Evolutionary conservation across 2,888 invertebrate species (phyloP).

Genomic region (Tetrapedia diversipes): DNA sequence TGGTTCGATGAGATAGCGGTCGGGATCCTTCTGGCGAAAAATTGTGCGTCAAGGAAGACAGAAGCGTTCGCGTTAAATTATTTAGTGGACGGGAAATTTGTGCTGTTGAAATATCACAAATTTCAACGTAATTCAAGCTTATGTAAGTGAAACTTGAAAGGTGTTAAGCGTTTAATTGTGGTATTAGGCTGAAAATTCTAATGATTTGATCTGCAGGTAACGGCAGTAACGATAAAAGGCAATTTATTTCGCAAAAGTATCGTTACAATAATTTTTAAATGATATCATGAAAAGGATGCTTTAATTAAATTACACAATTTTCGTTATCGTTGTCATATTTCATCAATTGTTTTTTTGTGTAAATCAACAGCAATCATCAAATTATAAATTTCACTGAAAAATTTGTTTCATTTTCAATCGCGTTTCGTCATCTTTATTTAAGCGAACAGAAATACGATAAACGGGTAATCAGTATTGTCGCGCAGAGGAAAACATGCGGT

Average conservation of each 20-base stretch:
- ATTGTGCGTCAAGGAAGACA: not conserved
- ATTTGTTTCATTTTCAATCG: too few species aligned
- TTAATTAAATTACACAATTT: not conserved
- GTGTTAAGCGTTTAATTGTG: too few species aligned
- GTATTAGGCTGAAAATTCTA: too few species aligned
- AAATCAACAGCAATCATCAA: not conserved
- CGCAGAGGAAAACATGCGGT: constrained; percentile 31
- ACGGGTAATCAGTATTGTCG: constrained; percentile 20
- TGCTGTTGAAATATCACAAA: not conserved
- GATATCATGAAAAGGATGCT: too few species aligned
- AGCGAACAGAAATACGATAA: constrained; percentile 1
- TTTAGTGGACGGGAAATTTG: not conserved
- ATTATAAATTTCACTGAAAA: not conserved
- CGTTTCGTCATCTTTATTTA: not conserved
- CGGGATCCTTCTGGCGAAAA: constrained; percentile 10
- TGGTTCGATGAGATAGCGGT: constrained; percentile 1
- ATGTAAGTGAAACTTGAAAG: too few species aligned
- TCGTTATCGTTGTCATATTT: too few species aligned
- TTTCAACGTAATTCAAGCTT: too few species aligned
- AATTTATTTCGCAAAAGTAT: too few species aligned
- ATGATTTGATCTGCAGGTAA: too few species aligned
- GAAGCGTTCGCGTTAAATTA: not conserved
- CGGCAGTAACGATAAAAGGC: too few species aligned
- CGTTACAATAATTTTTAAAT: too few species aligned
- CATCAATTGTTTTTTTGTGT: too few species aligned